These are phyloP conservation scores for Tribolium castaneum DNA, from an alignment of 1,140 invertebrate species.

Conservation along the genomic window DNA sequence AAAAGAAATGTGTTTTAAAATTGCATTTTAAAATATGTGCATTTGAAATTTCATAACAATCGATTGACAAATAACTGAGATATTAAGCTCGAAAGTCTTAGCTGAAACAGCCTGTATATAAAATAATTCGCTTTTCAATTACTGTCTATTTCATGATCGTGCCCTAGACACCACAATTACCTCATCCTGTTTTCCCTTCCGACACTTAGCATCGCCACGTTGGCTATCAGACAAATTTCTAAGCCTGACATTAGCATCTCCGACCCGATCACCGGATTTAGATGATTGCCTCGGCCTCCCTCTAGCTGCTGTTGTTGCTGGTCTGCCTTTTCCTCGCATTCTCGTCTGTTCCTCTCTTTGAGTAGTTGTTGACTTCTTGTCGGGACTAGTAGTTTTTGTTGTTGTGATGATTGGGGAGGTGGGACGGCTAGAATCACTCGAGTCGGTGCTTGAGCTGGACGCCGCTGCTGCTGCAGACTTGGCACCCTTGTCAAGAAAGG, in stretches of 20 bases:
- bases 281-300: conserved; percentile 58
- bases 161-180: too few species aligned
- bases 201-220: conserved; percentile 60
- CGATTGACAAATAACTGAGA: too few species aligned
- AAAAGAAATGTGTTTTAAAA: too few species aligned
- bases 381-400: conserved; percentile 47
- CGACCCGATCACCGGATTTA: conserved; percentile 71
- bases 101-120: too few species aligned
- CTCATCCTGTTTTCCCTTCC: conserved; percentile 58
- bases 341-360: conserved; percentile 57
- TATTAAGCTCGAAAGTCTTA: too few species aligned
- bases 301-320: conserved; percentile 38
- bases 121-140: too few species aligned
- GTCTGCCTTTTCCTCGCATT: conserved; percentile 52
- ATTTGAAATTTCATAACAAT: too few species aligned
- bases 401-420: conserved; percentile 49
- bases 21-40: too few species aligned
- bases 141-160: too few species aligned
- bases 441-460: conserved; percentile 59
- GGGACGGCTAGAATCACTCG: conserved; percentile 58
- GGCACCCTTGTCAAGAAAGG: conserved; percentile 65
- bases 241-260: conserved; percentile 71
- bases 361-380: conserved; percentile 55
- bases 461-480: conserved; percentile 56
- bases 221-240: conserved; percentile 72